Base-by-base conservation (phyloP, 2,888 invertebrate genomes). In the Apamea epomidion region DNA sequence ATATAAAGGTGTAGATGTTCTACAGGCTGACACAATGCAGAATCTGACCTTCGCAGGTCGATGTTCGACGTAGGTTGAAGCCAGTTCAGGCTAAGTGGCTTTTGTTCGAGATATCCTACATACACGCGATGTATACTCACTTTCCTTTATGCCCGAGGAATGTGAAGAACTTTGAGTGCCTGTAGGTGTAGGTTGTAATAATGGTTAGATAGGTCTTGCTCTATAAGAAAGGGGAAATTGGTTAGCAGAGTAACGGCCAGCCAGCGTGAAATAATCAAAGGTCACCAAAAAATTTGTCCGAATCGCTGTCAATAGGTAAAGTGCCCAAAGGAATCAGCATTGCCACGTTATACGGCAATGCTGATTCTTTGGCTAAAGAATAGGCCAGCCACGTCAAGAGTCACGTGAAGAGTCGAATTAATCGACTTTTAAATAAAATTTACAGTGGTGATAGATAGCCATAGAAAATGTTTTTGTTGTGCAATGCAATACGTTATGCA, bases 31-130 rank as follows among this genome's bases (percentile, higher is more conserved):
- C 32, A 85, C 87, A 87, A 83, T 78, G 69, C 70, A 58, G 74
- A 37, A 60, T 42, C 67, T 84, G 87, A 86, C 88, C 87, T 89
- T 85, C 88, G n/a, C 62, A 71, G 86, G 82, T 82, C 82, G 83
- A 83, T 87, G 89, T 74, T 79, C 87, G 70, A 68, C 78, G 89
- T 89, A 81, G 89, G 88, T 65, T 73, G 81, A 64, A 60, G 78
- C n/a, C 69, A 67, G 48, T 21, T 10, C 65, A 32, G 42, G 74
- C 68, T 73, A 80, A 88, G 82, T 78, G 74, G 79, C 78, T 83
- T 85, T 88, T 88, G 88, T 89, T 83, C 76, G 62, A 77, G 58
- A 48, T 62, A 84, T 75, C 79, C 25, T 69, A 78, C 71, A 12
- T 21, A 67, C 68, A 68, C 21, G 25, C 42, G 32, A 62, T 21